Evolutionary conservation across 2,797 vertebrate species (phyloP), one percentile per base, ranked within the genome.

Genomic region (Enteromius fasciolatus): DNA sequence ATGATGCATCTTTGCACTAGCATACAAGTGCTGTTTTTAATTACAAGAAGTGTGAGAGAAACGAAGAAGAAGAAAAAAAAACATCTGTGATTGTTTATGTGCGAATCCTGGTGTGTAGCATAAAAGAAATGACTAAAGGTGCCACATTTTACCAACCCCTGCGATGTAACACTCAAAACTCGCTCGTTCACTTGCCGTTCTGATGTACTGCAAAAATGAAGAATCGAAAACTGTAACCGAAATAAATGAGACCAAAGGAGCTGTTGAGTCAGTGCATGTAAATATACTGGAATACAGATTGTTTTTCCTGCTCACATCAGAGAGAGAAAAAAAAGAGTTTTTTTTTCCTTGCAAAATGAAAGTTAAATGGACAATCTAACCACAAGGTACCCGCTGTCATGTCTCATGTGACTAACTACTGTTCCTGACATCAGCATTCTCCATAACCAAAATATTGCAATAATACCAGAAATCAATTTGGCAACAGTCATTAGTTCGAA

Each of bases 21-120:
- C 90, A 89, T 87, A 83, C 87, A 86, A 78, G 70, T 89, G 66
- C 90, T 85, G 84, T 85, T 88, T 86, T 89, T 89, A 91, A 86
- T 94, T 93, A 94, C 91, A 90, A 93, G 93, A 94, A 94, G 17
- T 88, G 85, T 68, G 78, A 52, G 87, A 50, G 87, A 39, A 39
- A 39, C 36, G 1, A 39, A 39, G 36, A 39, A 39, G 36, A 9
- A 76, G 54, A 85, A 6, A 17, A 39, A 46, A 36, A n/a, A 28
- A 18, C 3, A 61, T 64, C 28, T 18, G 79, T 25, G 54, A 81
- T 73, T 81, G 79, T 81, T 81, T 81, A 63, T 50, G 17, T 50
- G 57, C 14, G 3, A 8, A 8, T 73, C 14, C 10, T 20, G 44
- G 36, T 44, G n/a, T 15, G 61, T 31, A 46, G 61, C 33, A 33